Percentiles rank a stretch among this genome's conserved stretches.
phyloP scores from a whole-genome alignment of 2,888 invertebrate genomes.

The Epistrophe grossulariae region DNA sequence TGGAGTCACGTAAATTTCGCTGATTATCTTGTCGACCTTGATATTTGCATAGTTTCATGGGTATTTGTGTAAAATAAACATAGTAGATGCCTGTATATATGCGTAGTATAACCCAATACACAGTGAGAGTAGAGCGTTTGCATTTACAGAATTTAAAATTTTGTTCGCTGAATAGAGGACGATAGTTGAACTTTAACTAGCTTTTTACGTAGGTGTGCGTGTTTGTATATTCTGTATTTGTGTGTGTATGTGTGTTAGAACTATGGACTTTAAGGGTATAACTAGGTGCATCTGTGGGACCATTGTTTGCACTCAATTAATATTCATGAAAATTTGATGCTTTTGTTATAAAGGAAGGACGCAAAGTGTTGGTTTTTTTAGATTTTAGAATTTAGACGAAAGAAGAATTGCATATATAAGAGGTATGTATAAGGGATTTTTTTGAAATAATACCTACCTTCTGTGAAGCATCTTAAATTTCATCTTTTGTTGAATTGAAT shows the following conservation, averaged over 20 bases:
- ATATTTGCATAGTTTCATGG: slow-evolving; percentile 67
- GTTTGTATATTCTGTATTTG: not conserved
- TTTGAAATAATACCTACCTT: not conserved
- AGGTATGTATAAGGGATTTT: not conserved
- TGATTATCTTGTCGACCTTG: slow-evolving; percentile 72
- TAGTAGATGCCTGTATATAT: not conserved
- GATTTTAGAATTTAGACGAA: not conserved
- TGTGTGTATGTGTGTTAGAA: not conserved
- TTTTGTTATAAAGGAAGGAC: slow-evolving; percentile 15
- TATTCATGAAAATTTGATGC: slow-evolving; percentile 63
- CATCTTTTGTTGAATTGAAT: not conserved
- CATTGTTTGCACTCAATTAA: slow-evolving; percentile 63
- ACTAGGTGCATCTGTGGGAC: slow-evolving; percentile 42
- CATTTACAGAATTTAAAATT: slow-evolving; percentile 14
- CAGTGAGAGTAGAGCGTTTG: not conserved
- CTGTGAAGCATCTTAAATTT: not conserved
- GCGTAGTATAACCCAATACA: not conserved
- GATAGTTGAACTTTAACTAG: slow-evolving; percentile 21
- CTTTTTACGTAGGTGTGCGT: not conserved
- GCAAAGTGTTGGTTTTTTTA: slow-evolving; percentile 8
- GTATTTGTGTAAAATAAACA: slow-evolving; percentile 40
- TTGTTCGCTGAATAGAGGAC: slow-evolving; percentile 2
- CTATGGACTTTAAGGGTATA: slow-evolving; percentile 16
- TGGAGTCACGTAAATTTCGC: slow-evolving; percentile 64
- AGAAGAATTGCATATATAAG: not conserved